phyloP scores from a whole-genome alignment of 1,140 invertebrate species.

The Diabrotica undecimpunctata region DNA sequence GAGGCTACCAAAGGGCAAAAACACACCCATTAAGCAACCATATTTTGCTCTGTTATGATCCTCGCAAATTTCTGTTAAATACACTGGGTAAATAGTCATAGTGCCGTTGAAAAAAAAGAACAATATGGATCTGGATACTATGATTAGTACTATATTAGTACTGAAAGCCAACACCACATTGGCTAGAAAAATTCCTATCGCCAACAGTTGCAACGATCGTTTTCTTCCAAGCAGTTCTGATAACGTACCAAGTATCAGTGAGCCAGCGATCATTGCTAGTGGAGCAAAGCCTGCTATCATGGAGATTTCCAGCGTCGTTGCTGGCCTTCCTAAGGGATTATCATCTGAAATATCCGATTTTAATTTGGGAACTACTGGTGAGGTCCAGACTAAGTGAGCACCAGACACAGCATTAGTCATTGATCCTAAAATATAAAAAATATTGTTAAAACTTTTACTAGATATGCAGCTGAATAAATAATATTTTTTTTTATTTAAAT shows the following conservation, averaged over 20 bases:
- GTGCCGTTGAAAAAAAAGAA: constrained; percentile 49
- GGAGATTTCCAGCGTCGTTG: constrained; percentile 56
- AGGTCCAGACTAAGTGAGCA: constrained; percentile 59
- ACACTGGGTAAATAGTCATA: constrained; percentile 51
- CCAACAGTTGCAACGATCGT: constrained; percentile 43
- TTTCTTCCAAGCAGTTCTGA: constrained; percentile 44
- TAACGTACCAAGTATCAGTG: constrained; percentile 37
- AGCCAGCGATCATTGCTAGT: constrained; percentile 63
- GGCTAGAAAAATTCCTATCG: constrained; percentile 44
- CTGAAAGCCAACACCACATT: constrained; percentile 48
- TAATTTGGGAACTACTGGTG: constrained; percentile 61
- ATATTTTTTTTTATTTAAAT: no score
- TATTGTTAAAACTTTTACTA: background rate
- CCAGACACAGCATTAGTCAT: background rate
- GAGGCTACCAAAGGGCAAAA: constrained; percentile 25
- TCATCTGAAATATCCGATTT: constrained; percentile 18
- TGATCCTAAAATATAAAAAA: background rate
- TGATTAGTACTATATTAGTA: constrained; percentile 39
- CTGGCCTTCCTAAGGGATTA: constrained; percentile 40
- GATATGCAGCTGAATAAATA: no score
- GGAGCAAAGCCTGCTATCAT: constrained; percentile 80
- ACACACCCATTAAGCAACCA: constrained; percentile 63
- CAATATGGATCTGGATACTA: constrained; percentile 46
- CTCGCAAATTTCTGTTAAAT: constrained; percentile 52
- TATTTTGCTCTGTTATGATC: constrained; percentile 35